Percentiles rank a stretch among this genome's conserved stretches.
These are phyloP conservation scores for Pelochelys cantorii DNA, from an alignment of 2,797 vertebrate genomes.

Conservation along the genomic window DNA sequence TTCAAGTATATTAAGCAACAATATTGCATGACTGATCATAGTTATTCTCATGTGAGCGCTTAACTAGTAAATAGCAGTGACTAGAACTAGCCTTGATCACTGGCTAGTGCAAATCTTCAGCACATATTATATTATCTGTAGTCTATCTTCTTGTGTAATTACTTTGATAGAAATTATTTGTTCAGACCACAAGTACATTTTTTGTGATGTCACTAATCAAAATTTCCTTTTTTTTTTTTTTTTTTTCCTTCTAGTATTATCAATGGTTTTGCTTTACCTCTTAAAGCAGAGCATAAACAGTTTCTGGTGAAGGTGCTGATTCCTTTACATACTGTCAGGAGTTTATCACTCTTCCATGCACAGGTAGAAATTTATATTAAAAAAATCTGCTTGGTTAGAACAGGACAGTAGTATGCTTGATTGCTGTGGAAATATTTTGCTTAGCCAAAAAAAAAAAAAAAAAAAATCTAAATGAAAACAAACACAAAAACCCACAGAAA, in stretches of 20 bases:
- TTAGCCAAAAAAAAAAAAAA: not conserved
- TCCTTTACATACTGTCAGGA: constrained; percentile 97
- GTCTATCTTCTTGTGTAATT: not conserved
- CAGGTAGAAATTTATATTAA: constrained; percentile 86
- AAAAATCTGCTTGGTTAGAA: constrained; percentile 18
- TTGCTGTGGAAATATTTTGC: constrained; percentile 13
- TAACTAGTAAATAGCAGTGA: not conserved
- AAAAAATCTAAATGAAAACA: not conserved
- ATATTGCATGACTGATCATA: constrained; percentile 22
- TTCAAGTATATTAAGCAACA: not conserved
- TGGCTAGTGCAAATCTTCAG: not conserved
- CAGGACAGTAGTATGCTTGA: not conserved
- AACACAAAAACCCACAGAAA: not conserved
- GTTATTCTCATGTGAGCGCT: not conserved
- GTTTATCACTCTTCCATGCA: constrained; percentile 98
- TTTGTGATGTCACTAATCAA: constrained; percentile 58
- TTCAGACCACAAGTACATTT: not conserved
- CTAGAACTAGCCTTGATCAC: not conserved
- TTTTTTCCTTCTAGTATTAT: constrained; percentile 91
- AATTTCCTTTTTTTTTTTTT: constrained; percentile 35
- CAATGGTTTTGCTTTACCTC: constrained; percentile 99
- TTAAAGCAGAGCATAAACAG: constrained; percentile 99
- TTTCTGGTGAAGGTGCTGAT: constrained; percentile 99
- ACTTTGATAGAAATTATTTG: not conserved
- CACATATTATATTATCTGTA: not conserved